phyloP scores from a whole-genome alignment of 2,797 vertebrate genomes.

The Rhyacichthys aspro region DNA sequence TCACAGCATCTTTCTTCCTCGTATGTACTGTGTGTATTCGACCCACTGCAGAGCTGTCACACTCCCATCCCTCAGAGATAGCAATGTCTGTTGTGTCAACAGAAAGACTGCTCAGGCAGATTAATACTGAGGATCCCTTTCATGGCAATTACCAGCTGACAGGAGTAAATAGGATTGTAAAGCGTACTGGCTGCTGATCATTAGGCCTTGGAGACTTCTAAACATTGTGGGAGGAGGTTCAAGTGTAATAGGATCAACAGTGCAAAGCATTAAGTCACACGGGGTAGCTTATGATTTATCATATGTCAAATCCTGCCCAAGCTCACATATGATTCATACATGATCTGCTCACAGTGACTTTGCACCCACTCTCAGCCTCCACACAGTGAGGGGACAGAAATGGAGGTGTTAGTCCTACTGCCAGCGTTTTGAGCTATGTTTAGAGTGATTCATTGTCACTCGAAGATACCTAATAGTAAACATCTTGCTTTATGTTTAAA shows the following conservation, averaged over 20 bases:
- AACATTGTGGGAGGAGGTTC: slow-evolving; percentile 50
- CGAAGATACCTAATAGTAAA: slow-evolving; percentile 25
- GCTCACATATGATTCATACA: slow-evolving; percentile 28
- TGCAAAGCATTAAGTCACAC: slow-evolving; percentile 41
- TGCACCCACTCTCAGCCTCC: background rate
- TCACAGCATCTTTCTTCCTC: no score
- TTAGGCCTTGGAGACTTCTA: slow-evolving; percentile 36
- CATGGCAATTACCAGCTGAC: slow-evolving; percentile 65
- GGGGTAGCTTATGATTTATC: slow-evolving; percentile 49
- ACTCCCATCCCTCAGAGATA: no score
- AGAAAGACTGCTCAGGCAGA: slow-evolving; percentile 47
- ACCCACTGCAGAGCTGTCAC: no score
- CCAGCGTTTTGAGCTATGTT: slow-evolving; percentile 1
- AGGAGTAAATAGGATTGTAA: slow-evolving; percentile 68
- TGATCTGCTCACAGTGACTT: slow-evolving; percentile 16
- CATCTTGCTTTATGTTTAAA: slow-evolving; percentile 30
- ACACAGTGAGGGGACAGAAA: background rate
- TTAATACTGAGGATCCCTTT: slow-evolving; percentile 66
- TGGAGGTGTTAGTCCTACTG: slow-evolving; percentile 15
- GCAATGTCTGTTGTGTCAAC: no score
- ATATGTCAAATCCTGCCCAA: slow-evolving; percentile 27
- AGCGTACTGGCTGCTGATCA: slow-evolving; percentile 38
- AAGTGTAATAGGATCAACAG: slow-evolving; percentile 65
- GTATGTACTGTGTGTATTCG: no score
- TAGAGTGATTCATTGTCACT: slow-evolving; percentile 10